phyloP scores from a whole-genome alignment of 2,797 vertebrate genomes.

The Sebastes oblongus region DNA sequence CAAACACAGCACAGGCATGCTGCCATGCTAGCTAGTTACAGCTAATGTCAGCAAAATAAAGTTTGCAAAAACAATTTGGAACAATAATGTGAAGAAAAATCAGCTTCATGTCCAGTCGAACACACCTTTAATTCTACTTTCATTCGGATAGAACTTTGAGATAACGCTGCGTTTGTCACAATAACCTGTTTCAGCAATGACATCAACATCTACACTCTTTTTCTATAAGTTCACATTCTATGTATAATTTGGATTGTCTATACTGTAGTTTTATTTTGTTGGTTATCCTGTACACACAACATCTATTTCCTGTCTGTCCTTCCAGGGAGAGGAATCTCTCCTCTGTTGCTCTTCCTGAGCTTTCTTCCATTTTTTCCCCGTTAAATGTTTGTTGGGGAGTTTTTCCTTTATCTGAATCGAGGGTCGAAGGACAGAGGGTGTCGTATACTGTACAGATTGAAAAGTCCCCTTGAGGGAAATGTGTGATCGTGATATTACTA shows the following conservation, averaged over 20 bases:
- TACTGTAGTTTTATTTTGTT: too few relatives aligned
- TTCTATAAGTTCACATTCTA: too few relatives aligned
- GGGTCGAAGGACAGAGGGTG: too few relatives aligned
- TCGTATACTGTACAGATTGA: not conserved
- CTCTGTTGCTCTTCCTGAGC: too few relatives aligned
- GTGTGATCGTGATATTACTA: not conserved
- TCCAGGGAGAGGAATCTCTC: too few relatives aligned
- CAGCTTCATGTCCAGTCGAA: not conserved
- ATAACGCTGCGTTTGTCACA: not conserved
- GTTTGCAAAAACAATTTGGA: not conserved
- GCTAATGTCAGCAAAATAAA: not conserved
- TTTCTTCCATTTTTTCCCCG: too few relatives aligned
- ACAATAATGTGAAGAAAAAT: not conserved
- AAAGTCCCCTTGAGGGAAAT: not conserved
- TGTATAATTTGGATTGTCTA: too few relatives aligned
- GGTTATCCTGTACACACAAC: too few relatives aligned
- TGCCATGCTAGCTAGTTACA: not conserved
- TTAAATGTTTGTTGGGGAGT: too few relatives aligned
- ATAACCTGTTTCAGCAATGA: not conserved
- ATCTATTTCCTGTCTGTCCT: too few relatives aligned
- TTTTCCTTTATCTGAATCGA: too few relatives aligned
- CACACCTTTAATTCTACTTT: not conserved
- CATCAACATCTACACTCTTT: too few relatives aligned
- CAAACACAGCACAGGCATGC: not conserved
- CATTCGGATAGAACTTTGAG: not conserved